Percentiles rank a stretch among this genome's conserved stretches.
Evolutionary conservation across 1,140 invertebrate species (phyloP).

Genomic region (Platorchestia sp.): DNA sequence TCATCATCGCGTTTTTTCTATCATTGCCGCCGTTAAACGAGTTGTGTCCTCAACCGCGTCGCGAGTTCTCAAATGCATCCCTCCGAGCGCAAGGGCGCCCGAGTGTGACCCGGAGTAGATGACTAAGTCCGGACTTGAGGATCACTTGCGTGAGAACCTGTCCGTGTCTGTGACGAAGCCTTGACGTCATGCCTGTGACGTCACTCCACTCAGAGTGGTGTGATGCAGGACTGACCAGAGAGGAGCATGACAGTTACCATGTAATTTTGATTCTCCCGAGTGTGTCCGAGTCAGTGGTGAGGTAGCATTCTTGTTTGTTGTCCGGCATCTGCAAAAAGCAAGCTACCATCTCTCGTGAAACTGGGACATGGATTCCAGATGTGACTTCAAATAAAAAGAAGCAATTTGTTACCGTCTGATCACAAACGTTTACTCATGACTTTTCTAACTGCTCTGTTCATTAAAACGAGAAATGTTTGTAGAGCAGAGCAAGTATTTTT

Average conservation of each 20-base stretch:
- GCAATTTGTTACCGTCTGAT: neutral
- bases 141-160: neutral
- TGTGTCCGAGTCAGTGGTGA: neutral
- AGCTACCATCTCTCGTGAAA: neutral
- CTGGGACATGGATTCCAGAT: neutral
- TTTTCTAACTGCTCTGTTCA: neutral
- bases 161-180: neutral
- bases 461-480: neutral
- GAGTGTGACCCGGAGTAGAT: neutral
- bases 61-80: neutral
- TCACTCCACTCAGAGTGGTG: neutral
- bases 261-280: conserved; percentile 17
- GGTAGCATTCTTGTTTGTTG: conserved; percentile 15
- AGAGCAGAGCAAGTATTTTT: neutral
- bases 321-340: neutral
- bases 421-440: neutral
- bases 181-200: neutral
- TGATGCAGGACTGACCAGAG: neutral
- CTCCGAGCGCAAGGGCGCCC: neutral
- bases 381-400: neutral
- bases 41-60: neutral
- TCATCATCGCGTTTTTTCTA: neutral
- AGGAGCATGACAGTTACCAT: neutral
- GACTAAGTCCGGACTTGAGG: neutral
- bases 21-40: neutral